These are phyloP conservation scores for Sthenelais limicola DNA, from an alignment of 2,888 invertebrate genomes.

Conservation along the genomic window DNA sequence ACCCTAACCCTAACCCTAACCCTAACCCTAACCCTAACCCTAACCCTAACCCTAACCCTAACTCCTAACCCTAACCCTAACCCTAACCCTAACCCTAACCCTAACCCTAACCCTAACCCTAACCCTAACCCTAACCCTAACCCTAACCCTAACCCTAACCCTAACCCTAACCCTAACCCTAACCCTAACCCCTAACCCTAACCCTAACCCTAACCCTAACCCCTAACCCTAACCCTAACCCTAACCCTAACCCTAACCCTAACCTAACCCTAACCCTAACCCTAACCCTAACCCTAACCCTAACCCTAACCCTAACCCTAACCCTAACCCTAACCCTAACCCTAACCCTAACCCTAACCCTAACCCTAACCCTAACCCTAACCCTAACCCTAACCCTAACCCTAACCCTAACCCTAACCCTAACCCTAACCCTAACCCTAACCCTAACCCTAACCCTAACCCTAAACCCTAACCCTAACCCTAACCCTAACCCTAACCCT, in stretches of 20 bases:
- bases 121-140: slow-evolving; percentile 49
- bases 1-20: slow-evolving; percentile 24
- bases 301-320: slow-evolving; percentile 22
- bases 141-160: slow-evolving; percentile 49
- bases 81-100: slow-evolving; percentile 45
- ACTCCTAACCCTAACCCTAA: slow-evolving; percentile 48
- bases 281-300: slow-evolving; percentile 30
- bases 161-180: slow-evolving; percentile 47
- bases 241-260: slow-evolving; percentile 44
- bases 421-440: slow-evolving; percentile 43
- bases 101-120: slow-evolving; percentile 47
- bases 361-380: slow-evolving; percentile 35
- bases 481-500: slow-evolving; percentile 52
- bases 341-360: slow-evolving; percentile 39
- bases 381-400: slow-evolving; percentile 42
- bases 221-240: slow-evolving; percentile 49
- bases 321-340: slow-evolving; percentile 25
- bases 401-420: slow-evolving; percentile 50
- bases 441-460: slow-evolving; percentile 45
- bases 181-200: slow-evolving; percentile 46
- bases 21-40: slow-evolving; percentile 30
- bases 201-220: slow-evolving; percentile 45
- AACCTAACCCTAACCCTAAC: slow-evolving; percentile 49
- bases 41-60: slow-evolving; percentile 32
- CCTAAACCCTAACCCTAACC: slow-evolving; percentile 50